phyloP scores from a whole-genome alignment of 1,140 invertebrate genomes.

The Macrobrachium nipponense region DNA sequence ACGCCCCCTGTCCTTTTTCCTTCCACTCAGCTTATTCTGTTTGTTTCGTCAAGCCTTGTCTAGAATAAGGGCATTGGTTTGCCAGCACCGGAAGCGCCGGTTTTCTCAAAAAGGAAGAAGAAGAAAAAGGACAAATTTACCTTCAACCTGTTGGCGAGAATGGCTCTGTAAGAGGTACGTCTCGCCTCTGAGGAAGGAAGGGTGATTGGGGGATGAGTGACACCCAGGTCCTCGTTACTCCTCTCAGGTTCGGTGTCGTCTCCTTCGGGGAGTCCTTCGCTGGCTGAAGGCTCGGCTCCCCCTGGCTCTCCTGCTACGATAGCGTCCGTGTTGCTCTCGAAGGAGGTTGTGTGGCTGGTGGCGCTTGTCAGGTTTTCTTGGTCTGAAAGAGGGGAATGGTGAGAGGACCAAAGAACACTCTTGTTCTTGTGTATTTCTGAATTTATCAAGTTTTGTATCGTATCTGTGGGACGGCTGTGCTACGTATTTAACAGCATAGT shows the following conservation, averaged over 20 bases:
- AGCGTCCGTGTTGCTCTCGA: slow-evolving; percentile 69
- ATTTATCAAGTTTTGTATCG: too few species aligned
- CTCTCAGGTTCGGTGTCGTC: slow-evolving; percentile 36
- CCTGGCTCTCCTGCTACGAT: slow-evolving; percentile 41
- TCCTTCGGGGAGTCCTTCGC: slow-evolving; percentile 26
- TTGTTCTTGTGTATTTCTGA: too few species aligned
- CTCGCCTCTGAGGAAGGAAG: slow-evolving; percentile 56
- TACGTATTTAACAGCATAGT: too few species aligned
- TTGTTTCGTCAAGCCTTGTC: too few species aligned
- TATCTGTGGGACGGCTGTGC: too few species aligned
- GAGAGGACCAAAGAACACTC: not conserved
- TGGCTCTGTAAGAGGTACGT: slow-evolving; percentile 63
- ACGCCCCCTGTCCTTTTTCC: too few species aligned
- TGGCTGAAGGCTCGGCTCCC: slow-evolving; percentile 6
- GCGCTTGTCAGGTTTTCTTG: slow-evolving; percentile 49
- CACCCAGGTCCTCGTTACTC: too few species aligned
- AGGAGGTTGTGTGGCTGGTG: slow-evolving; percentile 69
- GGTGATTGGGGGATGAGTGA: slow-evolving; percentile 4
- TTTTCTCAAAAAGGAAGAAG: too few species aligned
- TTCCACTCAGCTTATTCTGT: too few species aligned
- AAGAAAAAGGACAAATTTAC: too few species aligned
- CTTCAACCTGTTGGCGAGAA: slow-evolving; percentile 61
- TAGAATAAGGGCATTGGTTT: too few species aligned
- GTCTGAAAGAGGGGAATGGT: slow-evolving; percentile 26
- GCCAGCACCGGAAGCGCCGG: too few species aligned